Percentiles rank a stretch among this genome's conserved stretches.
phyloP scores from a whole-genome alignment of 2,797 vertebrate species.

The Tolypeutes matacus region DNA sequence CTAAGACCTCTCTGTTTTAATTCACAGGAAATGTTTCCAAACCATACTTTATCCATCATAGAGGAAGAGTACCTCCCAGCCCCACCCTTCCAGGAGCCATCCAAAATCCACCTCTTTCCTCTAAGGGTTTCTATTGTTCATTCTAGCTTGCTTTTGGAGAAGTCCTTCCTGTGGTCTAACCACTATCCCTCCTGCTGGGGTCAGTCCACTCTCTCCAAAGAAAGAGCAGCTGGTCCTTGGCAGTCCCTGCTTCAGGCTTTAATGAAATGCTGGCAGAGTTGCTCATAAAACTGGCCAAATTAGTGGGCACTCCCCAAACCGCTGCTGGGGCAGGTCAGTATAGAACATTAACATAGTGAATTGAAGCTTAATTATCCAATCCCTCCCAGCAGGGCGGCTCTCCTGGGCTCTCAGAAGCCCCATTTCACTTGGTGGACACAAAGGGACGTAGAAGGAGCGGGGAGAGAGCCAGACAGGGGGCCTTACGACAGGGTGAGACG shows the following conservation, averaged over 20 bases:
- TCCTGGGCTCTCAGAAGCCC: conserved; percentile 50
- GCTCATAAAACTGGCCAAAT: conserved; percentile 73
- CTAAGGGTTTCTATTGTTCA: neutral
- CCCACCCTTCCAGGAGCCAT: neutral
- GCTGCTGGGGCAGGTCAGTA: conserved; percentile 74
- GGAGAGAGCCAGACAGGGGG: neutral
- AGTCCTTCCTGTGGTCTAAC: conserved; percentile 64
- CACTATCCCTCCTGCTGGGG: neutral
- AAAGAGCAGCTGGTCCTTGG: neutral
- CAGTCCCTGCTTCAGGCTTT: conserved; percentile 27
- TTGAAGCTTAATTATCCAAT: conserved; percentile 73
- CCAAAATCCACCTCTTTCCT: neutral
- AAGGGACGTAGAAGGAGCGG: neutral
- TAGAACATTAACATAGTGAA: conserved; percentile 74
- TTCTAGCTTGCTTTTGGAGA: conserved; percentile 12
- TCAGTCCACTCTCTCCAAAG: conserved; percentile 24
- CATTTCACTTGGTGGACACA: neutral
- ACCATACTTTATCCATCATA: neutral
- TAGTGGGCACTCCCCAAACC: conserved; percentile 76
- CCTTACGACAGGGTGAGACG: neutral
- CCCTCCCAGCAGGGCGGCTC: conserved; percentile 52
- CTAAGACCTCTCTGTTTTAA: neutral
- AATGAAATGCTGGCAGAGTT: conserved; percentile 77
- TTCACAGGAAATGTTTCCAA: neutral
- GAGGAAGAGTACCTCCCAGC: neutral